phyloP scores from a whole-genome alignment of 2,113 vertebrate genomes.

The Tyrannus savana region DNA sequence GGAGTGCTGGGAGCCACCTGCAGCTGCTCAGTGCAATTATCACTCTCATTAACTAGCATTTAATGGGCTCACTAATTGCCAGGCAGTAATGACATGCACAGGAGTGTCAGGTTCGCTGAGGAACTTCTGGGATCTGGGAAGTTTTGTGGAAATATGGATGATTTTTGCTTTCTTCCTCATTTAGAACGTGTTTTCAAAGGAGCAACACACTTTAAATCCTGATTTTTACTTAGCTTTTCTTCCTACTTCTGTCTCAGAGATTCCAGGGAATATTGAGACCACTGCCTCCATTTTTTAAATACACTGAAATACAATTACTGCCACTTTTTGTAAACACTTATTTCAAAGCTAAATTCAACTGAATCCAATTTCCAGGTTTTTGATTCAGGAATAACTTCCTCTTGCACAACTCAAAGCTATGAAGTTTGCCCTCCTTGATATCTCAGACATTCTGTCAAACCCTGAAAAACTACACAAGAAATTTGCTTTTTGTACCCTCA shows the following conservation, averaged over 20 bases:
- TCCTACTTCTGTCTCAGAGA: not conserved
- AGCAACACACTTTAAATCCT: not conserved
- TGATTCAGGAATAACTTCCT: not conserved
- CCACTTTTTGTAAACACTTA: not conserved
- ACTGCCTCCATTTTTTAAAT: not conserved
- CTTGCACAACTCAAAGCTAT: not conserved
- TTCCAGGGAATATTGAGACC: not conserved
- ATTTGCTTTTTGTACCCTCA: not conserved
- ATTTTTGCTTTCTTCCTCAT: not conserved
- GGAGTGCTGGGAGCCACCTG: not conserved
- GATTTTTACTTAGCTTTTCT: not conserved
- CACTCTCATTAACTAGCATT: constrained; percentile 9
- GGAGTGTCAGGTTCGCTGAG: not conserved
- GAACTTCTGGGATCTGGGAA: not conserved
- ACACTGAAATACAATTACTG: not conserved
- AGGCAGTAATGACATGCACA: not conserved
- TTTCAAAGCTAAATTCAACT: not conserved
- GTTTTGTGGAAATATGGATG: not conserved
- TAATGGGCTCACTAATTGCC: constrained; percentile 17
- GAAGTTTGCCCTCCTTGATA: accelerated
- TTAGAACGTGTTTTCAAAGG: not conserved
- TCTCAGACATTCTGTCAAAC: not conserved
- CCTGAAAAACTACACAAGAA: not conserved
- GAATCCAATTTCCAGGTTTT: not conserved
- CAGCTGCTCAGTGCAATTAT: constrained; percentile 34